Conservation (phyloP, 2,113 vertebrate genomes). For the Rhipidura dahli region DNA sequence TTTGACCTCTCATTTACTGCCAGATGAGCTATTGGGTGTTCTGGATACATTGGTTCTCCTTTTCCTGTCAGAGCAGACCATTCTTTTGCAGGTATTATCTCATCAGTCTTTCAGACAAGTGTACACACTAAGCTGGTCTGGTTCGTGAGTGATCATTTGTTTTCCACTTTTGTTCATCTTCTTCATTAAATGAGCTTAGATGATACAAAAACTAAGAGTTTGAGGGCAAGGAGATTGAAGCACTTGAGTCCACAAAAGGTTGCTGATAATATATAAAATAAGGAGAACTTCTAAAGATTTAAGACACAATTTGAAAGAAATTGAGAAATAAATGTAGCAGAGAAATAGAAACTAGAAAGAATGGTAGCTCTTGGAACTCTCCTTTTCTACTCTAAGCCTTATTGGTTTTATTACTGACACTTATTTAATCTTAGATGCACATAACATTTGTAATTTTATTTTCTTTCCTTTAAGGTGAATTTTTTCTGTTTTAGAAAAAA, state of each 20-base stretch:
- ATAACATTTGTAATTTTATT: neutral
- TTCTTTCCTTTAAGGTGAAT: neutral
- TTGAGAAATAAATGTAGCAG: neutral
- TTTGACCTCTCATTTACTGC: slow-evolving; percentile 60
- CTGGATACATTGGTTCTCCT: slow-evolving; percentile 53
- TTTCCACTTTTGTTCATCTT: slow-evolving; percentile 30
- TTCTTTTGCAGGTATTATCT: slow-evolving; percentile 68
- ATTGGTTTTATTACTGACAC: neutral
- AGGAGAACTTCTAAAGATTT: neutral
- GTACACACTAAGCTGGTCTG: neutral
- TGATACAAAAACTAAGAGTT: neutral
- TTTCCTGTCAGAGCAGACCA: slow-evolving; percentile 56
- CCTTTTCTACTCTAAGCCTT: neutral
- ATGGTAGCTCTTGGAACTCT: neutral
- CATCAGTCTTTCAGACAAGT: slow-evolving; percentile 54
- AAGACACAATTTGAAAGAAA: neutral
- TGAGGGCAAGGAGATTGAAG: neutral
- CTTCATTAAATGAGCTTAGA: neutral
- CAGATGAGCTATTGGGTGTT: slow-evolving; percentile 63
- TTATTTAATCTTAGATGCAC: neutral
- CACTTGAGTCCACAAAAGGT: neutral
- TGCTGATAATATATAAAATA: neutral
- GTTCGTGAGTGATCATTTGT: neutral
- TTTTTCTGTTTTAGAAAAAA: neutral
- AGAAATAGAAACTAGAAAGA: neutral